Percentiles rank a stretch among this genome's conserved stretches.
phyloP scores from a whole-genome alignment of 2,113 vertebrate genomes.

The Phaetusa simplex region DNA sequence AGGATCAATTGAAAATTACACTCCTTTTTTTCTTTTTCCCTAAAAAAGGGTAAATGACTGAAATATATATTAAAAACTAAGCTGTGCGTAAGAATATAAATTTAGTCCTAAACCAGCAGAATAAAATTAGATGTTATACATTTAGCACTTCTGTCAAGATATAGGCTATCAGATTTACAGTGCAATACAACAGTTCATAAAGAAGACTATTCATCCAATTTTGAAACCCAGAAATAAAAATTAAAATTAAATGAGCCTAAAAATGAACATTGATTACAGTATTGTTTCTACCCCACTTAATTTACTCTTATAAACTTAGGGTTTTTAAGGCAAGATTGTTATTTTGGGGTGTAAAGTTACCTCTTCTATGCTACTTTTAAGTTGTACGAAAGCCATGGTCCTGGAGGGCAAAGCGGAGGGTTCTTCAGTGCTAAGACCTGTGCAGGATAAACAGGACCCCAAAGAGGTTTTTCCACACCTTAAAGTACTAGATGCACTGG shows the following conservation, averaged over 20 bases:
- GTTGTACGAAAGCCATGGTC: neutral
- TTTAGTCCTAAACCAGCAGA: neutral
- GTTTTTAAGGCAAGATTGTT: neutral
- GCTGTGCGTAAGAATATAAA: neutral
- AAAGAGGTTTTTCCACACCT: neutral
- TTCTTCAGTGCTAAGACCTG: neutral
- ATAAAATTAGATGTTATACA: neutral
- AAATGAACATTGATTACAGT: neutral
- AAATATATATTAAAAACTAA: neutral
- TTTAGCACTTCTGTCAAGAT: neutral
- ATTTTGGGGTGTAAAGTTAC: neutral
- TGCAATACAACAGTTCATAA: neutral
- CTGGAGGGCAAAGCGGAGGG: neutral
- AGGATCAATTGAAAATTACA: neutral
- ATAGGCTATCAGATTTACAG: neutral
- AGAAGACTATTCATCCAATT: neutral
- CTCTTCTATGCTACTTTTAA: neutral
- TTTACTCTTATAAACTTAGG: neutral
- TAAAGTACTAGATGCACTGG: neutral
- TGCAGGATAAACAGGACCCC: neutral
- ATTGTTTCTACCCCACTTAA: neutral
- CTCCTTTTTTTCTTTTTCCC: neutral
- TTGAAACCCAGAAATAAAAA: slow-evolving; percentile 11
- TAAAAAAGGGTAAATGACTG: neutral
- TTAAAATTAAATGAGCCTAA: neutral